These are phyloP conservation scores for Eupithecia centaureata DNA, from an alignment of 2,888 invertebrate genomes.

Conservation along the genomic window DNA sequence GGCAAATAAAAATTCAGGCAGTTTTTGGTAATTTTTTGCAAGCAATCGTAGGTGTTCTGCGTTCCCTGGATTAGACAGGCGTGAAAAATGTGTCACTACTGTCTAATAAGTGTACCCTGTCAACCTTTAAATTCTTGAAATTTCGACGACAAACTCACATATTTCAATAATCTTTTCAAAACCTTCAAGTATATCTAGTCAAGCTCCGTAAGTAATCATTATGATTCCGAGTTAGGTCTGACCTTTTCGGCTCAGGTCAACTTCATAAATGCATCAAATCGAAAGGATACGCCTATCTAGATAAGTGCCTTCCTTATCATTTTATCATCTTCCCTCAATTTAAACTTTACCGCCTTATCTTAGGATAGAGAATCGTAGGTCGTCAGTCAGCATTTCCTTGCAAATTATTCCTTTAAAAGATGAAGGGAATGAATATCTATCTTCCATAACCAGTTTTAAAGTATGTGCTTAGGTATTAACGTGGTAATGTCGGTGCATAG, in stretches of 20 bases:
- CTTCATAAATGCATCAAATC: conserved; percentile 16
- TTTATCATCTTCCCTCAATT: conserved; percentile 5
- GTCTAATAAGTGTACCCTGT: neutral
- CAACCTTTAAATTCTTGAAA: neutral
- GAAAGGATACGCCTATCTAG: conserved; percentile 16
- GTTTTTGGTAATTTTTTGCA: neutral
- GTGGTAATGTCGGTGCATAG: conserved; percentile 2
- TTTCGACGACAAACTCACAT: neutral
- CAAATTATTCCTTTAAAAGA: conserved; percentile 2
- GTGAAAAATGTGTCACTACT: neutral
- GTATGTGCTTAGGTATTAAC: neutral
- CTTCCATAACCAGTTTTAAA: neutral
- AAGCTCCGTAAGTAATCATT: neutral
- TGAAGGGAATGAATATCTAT: neutral
- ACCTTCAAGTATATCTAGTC: neutral
- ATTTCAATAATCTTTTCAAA: neutral
- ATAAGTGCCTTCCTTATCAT: neutral
- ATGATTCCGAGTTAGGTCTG: conserved; percentile 1
- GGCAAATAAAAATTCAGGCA: neutral
- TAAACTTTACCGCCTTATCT: neutral
- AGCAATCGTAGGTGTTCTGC: neutral
- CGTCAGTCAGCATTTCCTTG: neutral
- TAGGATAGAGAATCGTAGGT: conserved; percentile 1
- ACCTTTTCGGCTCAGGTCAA: conserved; percentile 21
- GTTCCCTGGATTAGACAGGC: too few species aligned